Conservation (phyloP, 2,888 invertebrate genomes). For the Gastracanthus pulcherrimus region DNA sequence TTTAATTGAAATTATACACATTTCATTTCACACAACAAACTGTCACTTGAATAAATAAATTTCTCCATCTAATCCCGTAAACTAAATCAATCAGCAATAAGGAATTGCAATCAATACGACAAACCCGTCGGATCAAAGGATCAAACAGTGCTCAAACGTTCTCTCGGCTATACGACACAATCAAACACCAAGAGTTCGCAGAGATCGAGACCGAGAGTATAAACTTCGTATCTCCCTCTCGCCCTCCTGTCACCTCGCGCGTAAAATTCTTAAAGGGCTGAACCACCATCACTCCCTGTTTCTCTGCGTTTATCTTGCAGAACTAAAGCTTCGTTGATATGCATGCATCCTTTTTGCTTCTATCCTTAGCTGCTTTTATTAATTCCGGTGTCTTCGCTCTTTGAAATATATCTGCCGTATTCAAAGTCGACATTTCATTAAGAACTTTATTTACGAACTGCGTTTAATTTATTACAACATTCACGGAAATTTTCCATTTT, state of each 20-base stretch:
- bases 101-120: conserved; percentile 48
- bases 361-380: too few relatives aligned
- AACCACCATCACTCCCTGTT: not conserved
- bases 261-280: conserved; percentile 41
- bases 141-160: conserved; percentile 45
- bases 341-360: too few relatives aligned
- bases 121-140: conserved; percentile 50
- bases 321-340: not conserved
- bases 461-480: too few relatives aligned
- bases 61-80: conserved; percentile 11
- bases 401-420: too few relatives aligned
- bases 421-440: too few relatives aligned
- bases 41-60: not conserved
- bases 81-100: conserved; percentile 42
- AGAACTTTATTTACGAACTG: too few relatives aligned
- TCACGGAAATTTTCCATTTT: too few relatives aligned
- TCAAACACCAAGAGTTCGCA: conserved; percentile 43
- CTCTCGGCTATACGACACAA: conserved; percentile 30
- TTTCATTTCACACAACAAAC: not conserved
- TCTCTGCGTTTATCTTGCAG: not conserved
- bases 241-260: not conserved
- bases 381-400: too few relatives aligned
- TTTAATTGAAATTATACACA: not conserved
- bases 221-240: conserved; percentile 9
- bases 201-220: conserved; percentile 20